Evolutionary conservation across 53 echinoderm and acorn worm genomes (phyloP).

Genomic region (Henricia sp.): DNA sequence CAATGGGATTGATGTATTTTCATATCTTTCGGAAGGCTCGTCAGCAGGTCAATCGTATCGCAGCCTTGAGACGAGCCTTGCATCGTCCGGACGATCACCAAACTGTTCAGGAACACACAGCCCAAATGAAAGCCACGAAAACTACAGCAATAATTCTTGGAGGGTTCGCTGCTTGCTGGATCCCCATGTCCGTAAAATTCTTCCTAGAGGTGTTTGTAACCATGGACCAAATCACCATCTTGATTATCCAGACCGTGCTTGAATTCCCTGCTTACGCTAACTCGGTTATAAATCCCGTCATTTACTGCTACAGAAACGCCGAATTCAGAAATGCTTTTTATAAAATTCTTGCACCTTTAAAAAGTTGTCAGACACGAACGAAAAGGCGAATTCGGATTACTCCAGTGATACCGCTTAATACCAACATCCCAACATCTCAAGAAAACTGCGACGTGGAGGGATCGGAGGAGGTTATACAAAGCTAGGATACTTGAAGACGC

Average conservation of each 20-base stretch:
- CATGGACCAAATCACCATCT: constrained; percentile 13
- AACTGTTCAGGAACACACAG: constrained; percentile 2
- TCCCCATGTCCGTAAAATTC: constrained; percentile 70
- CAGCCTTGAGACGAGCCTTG: constrained; percentile 31
- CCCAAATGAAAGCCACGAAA: constrained; percentile 68
- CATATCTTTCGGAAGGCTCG: constrained; percentile 65
- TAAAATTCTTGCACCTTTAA: constrained; percentile 33
- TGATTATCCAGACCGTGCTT: constrained; percentile 55
- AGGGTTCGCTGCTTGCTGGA: constrained; percentile 68
- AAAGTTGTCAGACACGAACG: neutral
- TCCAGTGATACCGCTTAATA: constrained; percentile 1
- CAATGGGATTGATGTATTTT: constrained; percentile 57
- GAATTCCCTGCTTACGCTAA: constrained; percentile 67
- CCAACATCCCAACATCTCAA: neutral
- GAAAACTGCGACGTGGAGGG: neutral
- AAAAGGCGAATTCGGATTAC: neutral
- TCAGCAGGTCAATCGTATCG: constrained; percentile 62
- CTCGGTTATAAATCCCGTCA: constrained; percentile 70
- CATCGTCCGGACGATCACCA: constrained; percentile 10
- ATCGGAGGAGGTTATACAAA: neutral
- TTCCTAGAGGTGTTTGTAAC: constrained; percentile 31
- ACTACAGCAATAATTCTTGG: constrained; percentile 70
- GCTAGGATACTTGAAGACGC: no score
- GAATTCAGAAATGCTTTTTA: constrained; percentile 37
- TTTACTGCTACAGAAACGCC: constrained; percentile 64